phyloP scores from a whole-genome alignment of 2,797 vertebrate species.

The Gambelia wislizenii region DNA sequence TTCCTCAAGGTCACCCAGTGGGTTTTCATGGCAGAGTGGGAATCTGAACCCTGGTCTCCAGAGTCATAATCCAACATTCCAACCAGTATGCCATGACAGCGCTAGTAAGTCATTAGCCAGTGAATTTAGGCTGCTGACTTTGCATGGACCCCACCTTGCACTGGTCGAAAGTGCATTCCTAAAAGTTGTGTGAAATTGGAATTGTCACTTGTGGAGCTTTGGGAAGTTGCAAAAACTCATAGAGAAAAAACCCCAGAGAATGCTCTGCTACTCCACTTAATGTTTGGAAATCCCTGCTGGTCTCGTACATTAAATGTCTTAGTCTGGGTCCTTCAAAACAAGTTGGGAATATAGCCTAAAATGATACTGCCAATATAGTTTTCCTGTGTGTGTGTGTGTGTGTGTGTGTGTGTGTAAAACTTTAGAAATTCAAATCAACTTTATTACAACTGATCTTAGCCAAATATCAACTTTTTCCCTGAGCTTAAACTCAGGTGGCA shows the following conservation, averaged over 20 bases:
- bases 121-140: not conserved
- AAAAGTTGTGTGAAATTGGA: not conserved
- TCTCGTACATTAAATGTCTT: too few species aligned
- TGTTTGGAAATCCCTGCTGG: not conserved
- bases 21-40: too few species aligned
- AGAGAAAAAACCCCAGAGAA: too few species aligned
- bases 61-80: too few species aligned
- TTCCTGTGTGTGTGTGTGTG: not conserved
- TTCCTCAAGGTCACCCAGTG: too few species aligned
- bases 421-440: not conserved
- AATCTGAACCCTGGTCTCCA: too few species aligned
- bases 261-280: too few species aligned
- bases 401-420: too few species aligned
- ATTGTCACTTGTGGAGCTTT: not conserved
- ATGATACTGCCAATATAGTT: not conserved
- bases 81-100: too few species aligned
- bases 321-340: not conserved
- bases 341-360: not conserved
- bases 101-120: not conserved
- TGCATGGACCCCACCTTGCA: too few species aligned
- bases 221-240: not conserved
- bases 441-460: too few species aligned
- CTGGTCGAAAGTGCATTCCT: not conserved
- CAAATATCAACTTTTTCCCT: not conserved
- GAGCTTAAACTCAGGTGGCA: accelerated